Conservation (phyloP, 2,888 invertebrate species). For the Andrena haemorrhoa region DNA sequence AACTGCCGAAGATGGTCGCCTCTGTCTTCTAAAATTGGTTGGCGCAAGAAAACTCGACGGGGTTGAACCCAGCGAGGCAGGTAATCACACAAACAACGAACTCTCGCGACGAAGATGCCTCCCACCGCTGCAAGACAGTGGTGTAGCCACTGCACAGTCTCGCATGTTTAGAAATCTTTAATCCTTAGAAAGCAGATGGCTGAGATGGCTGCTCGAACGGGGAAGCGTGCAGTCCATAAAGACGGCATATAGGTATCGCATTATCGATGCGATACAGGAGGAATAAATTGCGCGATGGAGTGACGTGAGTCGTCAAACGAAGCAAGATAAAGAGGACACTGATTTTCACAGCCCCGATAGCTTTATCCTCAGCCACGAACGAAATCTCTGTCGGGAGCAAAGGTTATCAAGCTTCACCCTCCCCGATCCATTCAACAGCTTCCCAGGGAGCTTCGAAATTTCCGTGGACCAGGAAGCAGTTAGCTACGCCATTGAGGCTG, state of each 20-base stretch:
- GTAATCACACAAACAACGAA: constrained; percentile 76
- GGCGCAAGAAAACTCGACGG: constrained; percentile 67
- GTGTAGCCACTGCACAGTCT: constrained; percentile 23
- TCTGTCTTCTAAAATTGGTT: constrained; percentile 74
- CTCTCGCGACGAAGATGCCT: constrained; percentile 49
- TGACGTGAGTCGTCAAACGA: no score
- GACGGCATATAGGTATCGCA: no score
- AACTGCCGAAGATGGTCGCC: constrained; percentile 41
- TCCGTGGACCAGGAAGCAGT: neutral
- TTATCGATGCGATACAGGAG: no score
- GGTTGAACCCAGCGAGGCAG: constrained; percentile 67
- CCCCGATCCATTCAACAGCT: neutral
- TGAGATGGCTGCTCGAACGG: no score
- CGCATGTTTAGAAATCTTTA: constrained; percentile 2
- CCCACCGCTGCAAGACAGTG: constrained; percentile 44
- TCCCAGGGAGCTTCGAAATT: neutral
- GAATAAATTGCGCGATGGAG: no score
- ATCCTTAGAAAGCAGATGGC: neutral
- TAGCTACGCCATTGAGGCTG: neutral
- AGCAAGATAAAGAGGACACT: no score
- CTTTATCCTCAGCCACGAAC: no score
- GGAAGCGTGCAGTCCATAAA: no score
- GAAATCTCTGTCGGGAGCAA: neutral
- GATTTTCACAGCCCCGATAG: no score
- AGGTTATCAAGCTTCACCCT: constrained; percentile 1